phyloP scores from a whole-genome alignment of 1,140 invertebrate genomes.

The Papilio polyxenes region DNA sequence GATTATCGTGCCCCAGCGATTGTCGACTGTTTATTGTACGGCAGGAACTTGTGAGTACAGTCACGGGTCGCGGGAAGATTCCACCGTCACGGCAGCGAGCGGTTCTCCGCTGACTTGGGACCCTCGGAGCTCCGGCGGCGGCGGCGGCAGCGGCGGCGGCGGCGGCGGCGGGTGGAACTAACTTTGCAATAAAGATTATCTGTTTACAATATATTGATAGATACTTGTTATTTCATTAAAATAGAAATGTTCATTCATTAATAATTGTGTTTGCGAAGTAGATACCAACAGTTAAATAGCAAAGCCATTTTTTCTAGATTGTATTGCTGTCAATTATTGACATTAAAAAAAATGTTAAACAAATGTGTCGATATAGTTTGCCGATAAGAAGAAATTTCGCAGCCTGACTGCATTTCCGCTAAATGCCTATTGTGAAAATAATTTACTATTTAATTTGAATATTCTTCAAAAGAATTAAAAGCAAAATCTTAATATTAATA shows the following conservation, averaged over 20 bases:
- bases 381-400: too few relatives aligned
- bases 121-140: not conserved
- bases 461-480: not conserved
- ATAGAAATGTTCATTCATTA: too few relatives aligned
- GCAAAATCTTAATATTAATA: conserved; percentile 13
- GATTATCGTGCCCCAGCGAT: not conserved
- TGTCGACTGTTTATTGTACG: not conserved
- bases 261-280: too few relatives aligned
- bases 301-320: too few relatives aligned
- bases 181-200: not conserved
- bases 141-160: not conserved
- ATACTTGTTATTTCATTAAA: too few relatives aligned
- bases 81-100: not conserved
- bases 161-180: not conserved
- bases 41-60: not conserved
- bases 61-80: not conserved
- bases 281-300: too few relatives aligned
- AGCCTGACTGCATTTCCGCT: too few relatives aligned
- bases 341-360: too few relatives aligned
- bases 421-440: not conserved
- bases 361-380: too few relatives aligned
- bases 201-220: not conserved
- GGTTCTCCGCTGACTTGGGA: too few relatives aligned
- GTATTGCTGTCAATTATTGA: too few relatives aligned
- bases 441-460: not conserved